Base-by-base conservation (phyloP, 2,888 invertebrate species). In the Panzeria rudis region DNA sequence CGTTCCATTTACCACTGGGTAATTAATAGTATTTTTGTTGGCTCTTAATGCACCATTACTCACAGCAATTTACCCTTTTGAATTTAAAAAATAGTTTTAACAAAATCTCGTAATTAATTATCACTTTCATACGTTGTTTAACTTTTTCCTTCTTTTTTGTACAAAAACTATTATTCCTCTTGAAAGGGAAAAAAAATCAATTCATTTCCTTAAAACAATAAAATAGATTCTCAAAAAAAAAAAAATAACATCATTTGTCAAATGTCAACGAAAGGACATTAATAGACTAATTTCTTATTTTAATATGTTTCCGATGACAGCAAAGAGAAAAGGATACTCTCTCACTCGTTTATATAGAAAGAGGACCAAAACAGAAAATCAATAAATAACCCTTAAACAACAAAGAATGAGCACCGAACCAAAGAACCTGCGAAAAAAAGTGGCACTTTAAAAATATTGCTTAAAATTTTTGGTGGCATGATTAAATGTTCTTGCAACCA, bases 251-350 rank as follows among this genome's bases (percentile, higher is more conserved):
- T 59, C 47, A 72, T 72, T 80, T 72, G 56, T 66, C 62, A 72
- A 80, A 35, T 56, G 80, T 54, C 80, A 64, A 56, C 25, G 13
- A 35, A 66, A 66, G 56, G 72, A 66, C 80, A 73, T 66, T 66
- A 80, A 80, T 72, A 66, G 64, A 72, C 56, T 80, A 80, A 80
- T 80, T 80, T 80, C 54, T 73, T 80, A 80, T 56, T 80, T 80
- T 80, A 66, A 80, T 66, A 56, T 73, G 66, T 80, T 62, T 64
- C 29, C 66, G 64, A 72, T 72, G 72, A 47, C 47, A 56, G 29
- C 11, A 72, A 44, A 64, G 35, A 44, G 23, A 64, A 13, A 62
- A 44, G 62, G 8, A 50, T 17, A 50, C 3, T 47, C n/a, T n/a
- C n/a, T n/a, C n/a, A 17, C 17, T 8, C n/a, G 17, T 20, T 2